Evolutionary conservation across 1,140 invertebrate species (phyloP).

Genomic region (Eulimnadia texana): DNA sequence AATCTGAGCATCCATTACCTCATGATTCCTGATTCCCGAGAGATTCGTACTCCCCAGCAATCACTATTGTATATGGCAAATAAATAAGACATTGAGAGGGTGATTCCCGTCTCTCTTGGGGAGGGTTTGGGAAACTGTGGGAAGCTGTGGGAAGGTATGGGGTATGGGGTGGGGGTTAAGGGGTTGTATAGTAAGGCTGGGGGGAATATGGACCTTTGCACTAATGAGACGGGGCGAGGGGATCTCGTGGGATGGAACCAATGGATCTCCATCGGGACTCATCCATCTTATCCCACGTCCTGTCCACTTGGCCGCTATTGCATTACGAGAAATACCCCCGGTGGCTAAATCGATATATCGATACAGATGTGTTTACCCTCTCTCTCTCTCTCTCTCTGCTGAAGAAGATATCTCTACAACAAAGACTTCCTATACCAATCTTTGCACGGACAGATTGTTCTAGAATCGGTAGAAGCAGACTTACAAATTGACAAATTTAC

Average conservation of each 20-base stretch:
- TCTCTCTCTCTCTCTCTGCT: not conserved
- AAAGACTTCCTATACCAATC: too few relatives aligned
- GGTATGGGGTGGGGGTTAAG: too few relatives aligned
- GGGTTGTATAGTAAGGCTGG: too few relatives aligned
- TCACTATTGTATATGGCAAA: not conserved
- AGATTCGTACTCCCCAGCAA: not conserved
- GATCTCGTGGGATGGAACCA: not conserved
- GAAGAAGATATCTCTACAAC: not conserved
- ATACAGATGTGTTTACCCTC: too few relatives aligned
- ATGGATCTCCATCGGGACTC: not conserved
- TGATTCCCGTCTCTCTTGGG: not conserved
- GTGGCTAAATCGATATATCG: not conserved
- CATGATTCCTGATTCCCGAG: too few relatives aligned
- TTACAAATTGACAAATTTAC: too few relatives aligned
- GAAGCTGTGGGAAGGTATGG: not conserved
- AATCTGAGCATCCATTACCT: too few relatives aligned
- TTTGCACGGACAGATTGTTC: too few relatives aligned
- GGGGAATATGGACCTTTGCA: too few relatives aligned
- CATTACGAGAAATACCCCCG: not conserved
- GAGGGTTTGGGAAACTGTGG: not conserved
- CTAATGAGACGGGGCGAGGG: not conserved
- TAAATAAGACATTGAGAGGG: not conserved
- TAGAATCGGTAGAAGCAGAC: too few relatives aligned
- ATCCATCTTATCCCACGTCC: not conserved
- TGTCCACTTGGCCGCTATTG: not conserved